A percentile compares a stretch with the other conserved stretches of the same genome.
Evolutionary conservation across 2,113 vertebrate species (phyloP).

Genomic region (Pipra filicauda): DNA sequence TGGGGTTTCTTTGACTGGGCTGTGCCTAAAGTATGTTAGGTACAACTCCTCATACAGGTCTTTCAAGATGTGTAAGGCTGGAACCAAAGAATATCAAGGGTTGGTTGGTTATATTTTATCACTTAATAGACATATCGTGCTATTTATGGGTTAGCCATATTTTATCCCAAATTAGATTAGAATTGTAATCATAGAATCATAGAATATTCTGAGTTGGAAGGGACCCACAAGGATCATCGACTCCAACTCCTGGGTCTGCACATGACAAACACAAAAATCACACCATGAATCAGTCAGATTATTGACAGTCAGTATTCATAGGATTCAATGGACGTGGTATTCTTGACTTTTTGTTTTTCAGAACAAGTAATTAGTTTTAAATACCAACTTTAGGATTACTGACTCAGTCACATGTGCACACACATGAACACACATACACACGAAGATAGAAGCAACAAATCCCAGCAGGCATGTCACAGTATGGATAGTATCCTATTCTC

Average conservation of each 20-base stretch:
- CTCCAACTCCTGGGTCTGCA: not conserved
- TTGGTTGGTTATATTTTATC: not conserved
- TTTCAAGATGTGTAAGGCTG: not conserved
- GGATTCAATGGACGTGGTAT: not conserved
- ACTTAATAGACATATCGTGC: accelerated
- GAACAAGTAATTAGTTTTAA: not conserved
- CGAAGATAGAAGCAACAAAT: not conserved
- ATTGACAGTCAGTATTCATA: not conserved
- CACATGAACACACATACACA: not conserved
- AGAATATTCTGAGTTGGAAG: not conserved
- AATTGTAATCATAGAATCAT: not conserved
- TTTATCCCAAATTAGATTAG: not conserved
- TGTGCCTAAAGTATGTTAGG: not conserved
- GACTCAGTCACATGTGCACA: not conserved
- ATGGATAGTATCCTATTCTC: not conserved
- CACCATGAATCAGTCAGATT: not conserved
- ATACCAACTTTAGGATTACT: not conserved
- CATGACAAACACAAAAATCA: not conserved
- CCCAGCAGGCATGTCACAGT: not conserved
- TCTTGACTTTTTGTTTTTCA: not conserved
- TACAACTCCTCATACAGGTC: not conserved
- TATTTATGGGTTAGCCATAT: not conserved
- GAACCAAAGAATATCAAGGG: not conserved
- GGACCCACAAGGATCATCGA: not conserved
- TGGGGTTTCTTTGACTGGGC: not conserved